Percentiles rank a stretch among this genome's conserved stretches.
These are phyloP conservation scores for Leptosomus discolor DNA, from an alignment of 2,113 vertebrate genomes.

Conservation along the genomic window DNA sequence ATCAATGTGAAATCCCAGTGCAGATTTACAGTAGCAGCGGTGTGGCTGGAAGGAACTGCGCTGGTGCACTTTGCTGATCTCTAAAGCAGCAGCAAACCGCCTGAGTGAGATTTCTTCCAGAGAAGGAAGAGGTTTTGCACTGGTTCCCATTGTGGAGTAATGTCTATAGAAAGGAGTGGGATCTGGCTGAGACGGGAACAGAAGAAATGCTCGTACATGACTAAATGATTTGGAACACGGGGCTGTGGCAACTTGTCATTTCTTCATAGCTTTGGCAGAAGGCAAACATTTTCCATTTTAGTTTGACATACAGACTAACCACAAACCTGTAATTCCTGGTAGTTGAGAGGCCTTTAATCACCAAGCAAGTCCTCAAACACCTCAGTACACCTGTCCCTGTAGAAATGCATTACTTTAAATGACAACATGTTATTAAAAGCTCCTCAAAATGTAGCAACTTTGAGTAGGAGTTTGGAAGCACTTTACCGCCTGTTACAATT, in stretches of 20 bases:
- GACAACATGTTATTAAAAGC: neutral
- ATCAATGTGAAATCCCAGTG: neutral
- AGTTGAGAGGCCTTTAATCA: neutral
- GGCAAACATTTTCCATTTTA: neutral
- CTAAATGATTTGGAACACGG: neutral
- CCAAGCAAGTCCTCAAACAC: neutral
- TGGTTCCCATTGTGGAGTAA: neutral
- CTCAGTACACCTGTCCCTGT: neutral
- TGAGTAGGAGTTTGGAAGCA: neutral
- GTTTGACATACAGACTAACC: neutral
- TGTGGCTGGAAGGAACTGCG: accelerated
- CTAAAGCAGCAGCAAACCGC: neutral
- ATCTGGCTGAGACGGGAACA: neutral
- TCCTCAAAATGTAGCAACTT: neutral
- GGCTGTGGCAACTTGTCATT: neutral
- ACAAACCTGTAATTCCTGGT: neutral
- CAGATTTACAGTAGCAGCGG: neutral
- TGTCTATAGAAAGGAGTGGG: neutral
- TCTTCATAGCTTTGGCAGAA: neutral
- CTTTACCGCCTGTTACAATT: neutral
- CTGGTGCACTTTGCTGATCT: neutral
- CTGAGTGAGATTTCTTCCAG: neutral
- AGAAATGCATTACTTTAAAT: neutral
- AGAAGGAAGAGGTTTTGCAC: neutral
- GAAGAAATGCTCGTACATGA: neutral